A percentile compares a stretch with the other conserved stretches of the same genome.
Conservation (phyloP, 2,797 vertebrate species). For the Acanthiza pusilla region DNA sequence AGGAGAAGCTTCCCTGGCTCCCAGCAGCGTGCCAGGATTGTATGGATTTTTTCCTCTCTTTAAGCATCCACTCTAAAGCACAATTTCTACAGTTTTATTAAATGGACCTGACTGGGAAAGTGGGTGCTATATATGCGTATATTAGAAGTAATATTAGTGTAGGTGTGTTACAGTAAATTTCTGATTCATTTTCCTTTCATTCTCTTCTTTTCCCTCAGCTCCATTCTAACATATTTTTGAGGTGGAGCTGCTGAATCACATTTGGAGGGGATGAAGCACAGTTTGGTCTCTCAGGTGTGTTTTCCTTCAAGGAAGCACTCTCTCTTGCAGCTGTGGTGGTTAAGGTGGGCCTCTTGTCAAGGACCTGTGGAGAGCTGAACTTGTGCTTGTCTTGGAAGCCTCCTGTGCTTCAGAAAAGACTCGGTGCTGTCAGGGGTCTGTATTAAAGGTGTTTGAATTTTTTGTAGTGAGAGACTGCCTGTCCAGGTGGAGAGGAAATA, state of each 20-base stretch:
- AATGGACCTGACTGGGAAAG: background rate
- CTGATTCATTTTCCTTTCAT: background rate
- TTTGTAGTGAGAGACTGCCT: background rate
- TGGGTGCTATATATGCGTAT: background rate
- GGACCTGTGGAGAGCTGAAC: background rate
- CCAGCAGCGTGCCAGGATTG: rapidly evolving
- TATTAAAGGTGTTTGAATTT: background rate
- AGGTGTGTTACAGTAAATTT: background rate
- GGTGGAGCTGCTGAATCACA: background rate
- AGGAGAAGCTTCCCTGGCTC: background rate
- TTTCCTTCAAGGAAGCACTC: background rate
- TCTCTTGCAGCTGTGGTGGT: background rate
- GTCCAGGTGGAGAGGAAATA: background rate
- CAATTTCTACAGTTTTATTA: background rate
- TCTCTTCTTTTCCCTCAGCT: background rate
- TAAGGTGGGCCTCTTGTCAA: background rate
- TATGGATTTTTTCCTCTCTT: background rate
- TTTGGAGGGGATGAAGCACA: background rate
- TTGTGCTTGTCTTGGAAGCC: background rate
- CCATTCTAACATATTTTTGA: background rate
- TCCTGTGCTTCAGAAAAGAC: background rate
- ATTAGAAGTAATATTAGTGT: background rate
- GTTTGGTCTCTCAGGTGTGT: background rate
- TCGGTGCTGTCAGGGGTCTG: rapidly evolving
- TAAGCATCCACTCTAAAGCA: background rate